Percentiles rank a stretch among this genome's conserved stretches.
phyloP scores from a whole-genome alignment of 2,113 vertebrate species.

The Helogale parvula region DNA sequence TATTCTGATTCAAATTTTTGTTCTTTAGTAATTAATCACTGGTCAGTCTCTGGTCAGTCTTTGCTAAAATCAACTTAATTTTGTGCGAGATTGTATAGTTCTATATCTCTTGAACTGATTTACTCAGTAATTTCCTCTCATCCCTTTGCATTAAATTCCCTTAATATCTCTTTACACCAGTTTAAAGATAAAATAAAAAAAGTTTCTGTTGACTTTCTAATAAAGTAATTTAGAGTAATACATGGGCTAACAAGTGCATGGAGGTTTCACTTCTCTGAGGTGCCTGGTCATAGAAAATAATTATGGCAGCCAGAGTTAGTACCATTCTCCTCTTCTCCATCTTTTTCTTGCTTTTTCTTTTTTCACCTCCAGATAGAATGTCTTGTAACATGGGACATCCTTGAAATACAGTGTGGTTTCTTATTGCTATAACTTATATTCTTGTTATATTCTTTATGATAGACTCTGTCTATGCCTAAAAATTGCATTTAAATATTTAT shows the following conservation, averaged over 20 bases:
- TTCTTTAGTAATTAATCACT: background rate
- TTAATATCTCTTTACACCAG: background rate
- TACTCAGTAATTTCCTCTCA: conserved; percentile 39
- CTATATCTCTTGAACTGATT: conserved; percentile 65
- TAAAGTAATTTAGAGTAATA: conserved; percentile 72
- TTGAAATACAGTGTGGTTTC: background rate
- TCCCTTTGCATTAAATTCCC: conserved; percentile 55
- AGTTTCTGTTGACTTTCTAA: conserved; percentile 60
- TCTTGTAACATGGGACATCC: background rate
- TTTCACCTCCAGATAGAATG: conserved; percentile 68
- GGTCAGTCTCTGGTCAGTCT: conserved; percentile 25
- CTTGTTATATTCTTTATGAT: background rate
- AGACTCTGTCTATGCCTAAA: background rate
- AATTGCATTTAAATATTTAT: background rate
- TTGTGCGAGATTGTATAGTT: conserved; percentile 74
- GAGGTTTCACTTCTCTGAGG: conserved; percentile 71
- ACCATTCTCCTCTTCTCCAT: background rate
- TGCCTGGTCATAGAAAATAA: conserved; percentile 66
- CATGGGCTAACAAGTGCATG: conserved; percentile 34
- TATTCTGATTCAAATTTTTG: conserved; percentile 57
- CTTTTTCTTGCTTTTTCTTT: background rate
- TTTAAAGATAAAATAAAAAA: conserved; percentile 73
- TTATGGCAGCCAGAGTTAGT: background rate
- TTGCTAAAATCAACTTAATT: background rate
- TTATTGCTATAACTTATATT: conserved; percentile 17